Base-by-base conservation (phyloP, 2,113 vertebrate species). In the Vombatus ursinus region DNA sequence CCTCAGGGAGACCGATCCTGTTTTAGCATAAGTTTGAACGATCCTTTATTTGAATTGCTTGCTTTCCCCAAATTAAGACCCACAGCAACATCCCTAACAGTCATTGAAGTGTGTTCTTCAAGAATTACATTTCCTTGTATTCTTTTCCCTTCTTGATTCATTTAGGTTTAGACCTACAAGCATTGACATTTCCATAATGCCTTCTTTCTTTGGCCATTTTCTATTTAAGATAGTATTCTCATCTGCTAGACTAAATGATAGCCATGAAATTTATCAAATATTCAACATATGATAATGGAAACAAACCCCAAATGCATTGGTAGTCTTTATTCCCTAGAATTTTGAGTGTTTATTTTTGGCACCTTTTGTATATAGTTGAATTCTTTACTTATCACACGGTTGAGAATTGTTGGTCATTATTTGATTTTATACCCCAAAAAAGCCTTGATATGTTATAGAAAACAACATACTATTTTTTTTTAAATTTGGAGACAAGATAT, bases 381-480 rank as follows among this genome's bases (percentile, higher is more conserved):
- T 98, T 97, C 98, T 97, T 97, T 99, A 91, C 98, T 98, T 98
- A 98, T 99, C 99, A 98, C 98, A 99, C 98, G 98, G 98, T 98
- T 98, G 98, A 98, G 98, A 98, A 98, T 98, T 98, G 97, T 98
- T 98, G 98, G 98, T 98, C 98, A 98, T 98, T 98, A 97, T 98
- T 98, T 99, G 98, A 98, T 98, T 99, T 37, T 98, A 96, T 99
- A 98, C 97, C 16, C 98, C n/a, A n/a, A n/a, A 97, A 98, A 98
- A 97, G 97, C 98, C 98, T 99, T 99, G n/a, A n/a, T 84, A 22
- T 22, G 98, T 98, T 98, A 98, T 97, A 98, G 98, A 99, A 98
- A 98, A 98, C 98, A 98, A 98, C 98, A 98, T 98, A 98, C 97
- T 99, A 98, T 98, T 99, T 98, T 99, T 98, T 98, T 98, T n/a